These are phyloP conservation scores for Emmelina monodactyla DNA, from an alignment of 2,888 invertebrate species.

Conservation along the genomic window DNA sequence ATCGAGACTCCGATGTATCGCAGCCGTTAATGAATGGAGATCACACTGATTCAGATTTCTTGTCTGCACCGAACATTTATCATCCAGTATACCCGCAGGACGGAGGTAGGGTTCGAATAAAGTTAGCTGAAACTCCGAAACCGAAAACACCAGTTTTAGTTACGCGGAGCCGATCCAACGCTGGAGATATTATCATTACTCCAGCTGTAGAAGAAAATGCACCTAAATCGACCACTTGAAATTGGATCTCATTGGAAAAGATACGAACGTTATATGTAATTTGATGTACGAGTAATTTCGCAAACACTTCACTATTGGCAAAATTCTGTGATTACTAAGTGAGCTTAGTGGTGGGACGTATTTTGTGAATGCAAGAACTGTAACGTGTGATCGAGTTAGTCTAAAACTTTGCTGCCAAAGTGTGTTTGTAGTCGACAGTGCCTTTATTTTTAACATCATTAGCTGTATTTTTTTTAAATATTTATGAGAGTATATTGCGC, in stretches of 20 bases:
- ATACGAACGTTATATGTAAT: slow-evolving; percentile 33
- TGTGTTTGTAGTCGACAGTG: slow-evolving; percentile 68
- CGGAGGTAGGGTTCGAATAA: slow-evolving; percentile 81
- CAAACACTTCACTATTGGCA: slow-evolving; percentile 61
- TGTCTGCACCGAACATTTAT: slow-evolving; percentile 53
- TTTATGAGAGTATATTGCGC: slow-evolving; percentile 58
- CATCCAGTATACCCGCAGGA: slow-evolving; percentile 70
- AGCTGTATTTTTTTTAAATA: slow-evolving; percentile 41
- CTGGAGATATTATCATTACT: slow-evolving; percentile 79
- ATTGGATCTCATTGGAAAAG: slow-evolving; percentile 12
- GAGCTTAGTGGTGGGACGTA: slow-evolving; percentile 34
- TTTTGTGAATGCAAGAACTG: slow-evolving; percentile 28
- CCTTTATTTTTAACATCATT: slow-evolving; percentile 39
- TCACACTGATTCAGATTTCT: slow-evolving; percentile 45
- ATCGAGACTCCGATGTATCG: slow-evolving; percentile 52
- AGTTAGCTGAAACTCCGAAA: slow-evolving; percentile 77
- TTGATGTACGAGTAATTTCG: slow-evolving; percentile 50
- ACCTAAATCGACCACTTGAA: slow-evolving; percentile 56
- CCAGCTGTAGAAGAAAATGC: slow-evolving; percentile 47
- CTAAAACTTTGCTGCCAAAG: slow-evolving; percentile 62
- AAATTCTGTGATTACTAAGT: slow-evolving; percentile 56
- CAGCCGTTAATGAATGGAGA: slow-evolving; percentile 57
- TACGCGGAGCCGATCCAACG: slow-evolving; percentile 77
- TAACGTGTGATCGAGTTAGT: slow-evolving; percentile 32
- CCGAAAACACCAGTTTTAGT: slow-evolving; percentile 85